Conservation (phyloP, 92 coral and sea anemone species). For the Porites evermanni region DNA sequence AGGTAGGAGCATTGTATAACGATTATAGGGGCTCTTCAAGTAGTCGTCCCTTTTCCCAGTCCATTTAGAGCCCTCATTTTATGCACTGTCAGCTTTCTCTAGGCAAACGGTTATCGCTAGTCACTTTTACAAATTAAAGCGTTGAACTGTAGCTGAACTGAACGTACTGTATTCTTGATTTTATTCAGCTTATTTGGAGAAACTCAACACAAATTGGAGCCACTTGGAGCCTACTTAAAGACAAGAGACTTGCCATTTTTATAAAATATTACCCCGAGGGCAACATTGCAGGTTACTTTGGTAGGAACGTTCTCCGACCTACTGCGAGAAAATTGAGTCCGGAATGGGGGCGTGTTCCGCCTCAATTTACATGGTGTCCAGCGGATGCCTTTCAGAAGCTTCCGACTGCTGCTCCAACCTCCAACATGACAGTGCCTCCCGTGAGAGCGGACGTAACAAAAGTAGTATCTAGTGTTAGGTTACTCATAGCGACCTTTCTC, state of each 20-base stretch:
- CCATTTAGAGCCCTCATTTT: no score
- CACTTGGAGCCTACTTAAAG: slow-evolving; percentile 59
- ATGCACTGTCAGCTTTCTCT: no score
- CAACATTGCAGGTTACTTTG: slow-evolving; percentile 36
- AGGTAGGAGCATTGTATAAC: slow-evolving; percentile 25
- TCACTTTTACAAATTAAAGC: no score
- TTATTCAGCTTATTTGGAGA: slow-evolving; percentile 63
- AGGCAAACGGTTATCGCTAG: no score
- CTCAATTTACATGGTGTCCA: slow-evolving; percentile 14
- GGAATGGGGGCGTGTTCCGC: slow-evolving; percentile 15
- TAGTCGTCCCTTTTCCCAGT: no score
- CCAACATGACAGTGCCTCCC: not conserved
- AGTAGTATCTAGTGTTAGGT: not conserved
- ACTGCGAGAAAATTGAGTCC: not conserved
- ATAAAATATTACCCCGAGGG: slow-evolving; percentile 64
- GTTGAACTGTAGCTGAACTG: no score
- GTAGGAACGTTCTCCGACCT: slow-evolving; percentile 48
- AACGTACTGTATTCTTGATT: not conserved
- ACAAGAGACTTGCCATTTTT: slow-evolving; percentile 48
- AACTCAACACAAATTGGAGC: slow-evolving; percentile 66
- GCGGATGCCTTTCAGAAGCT: not conserved
- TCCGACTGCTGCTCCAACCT: not conserved
- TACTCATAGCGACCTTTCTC: slow-evolving; percentile 1
- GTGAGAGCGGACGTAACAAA: not conserved
- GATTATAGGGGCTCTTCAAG: no score